These are phyloP conservation scores for Takifugu ocellatus DNA, from an alignment of 2,797 vertebrate species.

Conservation along the genomic window DNA sequence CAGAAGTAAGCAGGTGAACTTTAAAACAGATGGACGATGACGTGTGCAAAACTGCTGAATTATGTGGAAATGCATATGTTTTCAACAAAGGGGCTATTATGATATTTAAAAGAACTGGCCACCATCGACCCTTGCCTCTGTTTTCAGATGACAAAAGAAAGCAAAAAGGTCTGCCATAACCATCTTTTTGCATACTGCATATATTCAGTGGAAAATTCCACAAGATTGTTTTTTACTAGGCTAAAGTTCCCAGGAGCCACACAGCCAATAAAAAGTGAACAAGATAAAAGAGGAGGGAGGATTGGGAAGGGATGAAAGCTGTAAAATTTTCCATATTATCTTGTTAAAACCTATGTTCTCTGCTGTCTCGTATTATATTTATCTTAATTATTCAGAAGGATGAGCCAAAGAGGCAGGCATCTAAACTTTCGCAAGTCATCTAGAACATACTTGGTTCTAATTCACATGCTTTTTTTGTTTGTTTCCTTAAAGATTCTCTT, in stretches of 20 bases:
- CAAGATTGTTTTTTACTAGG: slow-evolving; percentile 81
- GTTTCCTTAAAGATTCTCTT: slow-evolving; percentile 54
- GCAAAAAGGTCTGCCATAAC: slow-evolving; percentile 40
- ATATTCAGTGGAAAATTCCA: slow-evolving; percentile 79
- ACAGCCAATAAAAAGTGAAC: slow-evolving; percentile 81
- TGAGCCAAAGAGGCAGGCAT: slow-evolving; percentile 51
- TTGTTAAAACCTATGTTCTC: slow-evolving; percentile 77
- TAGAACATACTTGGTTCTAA: slow-evolving; percentile 27
- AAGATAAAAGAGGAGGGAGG: slow-evolving; percentile 81
- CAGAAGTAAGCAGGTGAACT: slow-evolving; percentile 67
- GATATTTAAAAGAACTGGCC: background rate
- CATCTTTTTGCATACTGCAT: slow-evolving; percentile 73
- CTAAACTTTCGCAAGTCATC: slow-evolving; percentile 53
- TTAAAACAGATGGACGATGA: slow-evolving; percentile 58
- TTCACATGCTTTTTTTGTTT: slow-evolving; percentile 35
- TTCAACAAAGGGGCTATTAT: background rate
- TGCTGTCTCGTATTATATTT: slow-evolving; percentile 69
- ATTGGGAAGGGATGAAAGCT: slow-evolving; percentile 80
- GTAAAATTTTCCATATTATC: slow-evolving; percentile 84
- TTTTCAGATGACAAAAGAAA: slow-evolving; percentile 42
- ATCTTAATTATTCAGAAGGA: slow-evolving; percentile 74
- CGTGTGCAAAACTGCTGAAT: slow-evolving; percentile 53
- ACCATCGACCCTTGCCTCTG: slow-evolving; percentile 17
- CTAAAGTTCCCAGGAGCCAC: slow-evolving; percentile 81
- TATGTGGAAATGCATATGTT: slow-evolving; percentile 33